Evolutionary conservation across 2,797 vertebrate genomes (phyloP).

Genomic region (Thunnus albacares): DNA sequence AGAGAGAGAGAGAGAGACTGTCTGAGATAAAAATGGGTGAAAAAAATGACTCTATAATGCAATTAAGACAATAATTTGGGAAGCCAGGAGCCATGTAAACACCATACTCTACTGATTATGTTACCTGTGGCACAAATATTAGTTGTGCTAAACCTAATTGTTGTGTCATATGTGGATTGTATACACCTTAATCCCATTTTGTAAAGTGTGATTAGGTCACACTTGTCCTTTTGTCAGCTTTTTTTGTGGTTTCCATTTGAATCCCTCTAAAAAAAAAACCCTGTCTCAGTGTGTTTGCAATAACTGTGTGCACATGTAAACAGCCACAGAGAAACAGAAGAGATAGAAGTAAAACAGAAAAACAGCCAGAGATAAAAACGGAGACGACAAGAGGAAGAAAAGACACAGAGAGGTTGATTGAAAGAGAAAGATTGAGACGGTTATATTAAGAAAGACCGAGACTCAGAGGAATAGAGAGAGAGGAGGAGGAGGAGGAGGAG

Average conservation of each 20-base stretch:
- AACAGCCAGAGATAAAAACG: slow-evolving; percentile 20
- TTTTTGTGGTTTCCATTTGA: slow-evolving; percentile 34
- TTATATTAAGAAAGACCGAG: slow-evolving; percentile 53
- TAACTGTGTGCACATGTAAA: slow-evolving; percentile 25
- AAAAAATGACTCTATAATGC: slow-evolving; percentile 46
- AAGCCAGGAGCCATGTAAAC: slow-evolving; percentile 17
- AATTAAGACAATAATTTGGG: slow-evolving; percentile 33
- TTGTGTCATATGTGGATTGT: slow-evolving; percentile 1
- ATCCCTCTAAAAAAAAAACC: slow-evolving; percentile 14
- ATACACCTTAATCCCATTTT: slow-evolving; percentile 12
- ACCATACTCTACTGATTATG: slow-evolving; percentile 10
- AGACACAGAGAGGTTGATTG: slow-evolving; percentile 41
- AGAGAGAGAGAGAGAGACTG: slow-evolving; percentile 30
- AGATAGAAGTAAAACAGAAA: slow-evolving; percentile 27
- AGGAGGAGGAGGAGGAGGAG: slow-evolving; percentile 12
- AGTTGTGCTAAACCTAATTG: slow-evolving; percentile 31
- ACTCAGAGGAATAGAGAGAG: slow-evolving; percentile 31
- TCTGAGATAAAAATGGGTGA: slow-evolving; percentile 36
- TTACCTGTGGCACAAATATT: slow-evolving; percentile 20
- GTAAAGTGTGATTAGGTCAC: slow-evolving; percentile 20
- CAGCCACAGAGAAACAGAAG: slow-evolving; percentile 4
- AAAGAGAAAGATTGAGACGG: slow-evolving; percentile 54
- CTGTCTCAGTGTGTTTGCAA: slow-evolving; percentile 11
- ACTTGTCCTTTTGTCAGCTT: slow-evolving; percentile 11
- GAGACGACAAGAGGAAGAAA: slow-evolving; percentile 32